Evolutionary conservation across 2,113 vertebrate genomes (phyloP), one percentile per base, ranked within the genome.

Genomic region (Vombatus ursinus): DNA sequence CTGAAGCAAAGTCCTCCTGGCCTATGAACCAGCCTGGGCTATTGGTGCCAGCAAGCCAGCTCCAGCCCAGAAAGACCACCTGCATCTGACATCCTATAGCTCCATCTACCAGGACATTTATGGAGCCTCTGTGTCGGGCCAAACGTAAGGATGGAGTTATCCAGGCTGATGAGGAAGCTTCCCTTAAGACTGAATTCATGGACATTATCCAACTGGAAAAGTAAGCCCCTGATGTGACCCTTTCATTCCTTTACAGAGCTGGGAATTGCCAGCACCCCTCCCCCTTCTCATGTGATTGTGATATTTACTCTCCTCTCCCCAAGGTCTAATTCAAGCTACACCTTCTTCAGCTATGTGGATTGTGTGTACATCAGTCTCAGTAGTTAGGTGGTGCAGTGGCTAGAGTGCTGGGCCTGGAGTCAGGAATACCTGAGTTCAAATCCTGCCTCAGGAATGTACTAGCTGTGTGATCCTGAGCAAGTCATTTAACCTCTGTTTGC

Each of bases 21-120:
- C 99, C 28, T 99, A 99, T 61, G 99, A 99, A 96, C 99, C 99
- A 0, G 99, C 99, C 44, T 99, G 99, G 99, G 99, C 99, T 97
- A 99, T 99, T 10, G 99, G 99, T 95, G 99, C 99, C 0, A 99
- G 99, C 95, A 99, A 99, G 99, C 99, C 99, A 0, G 99, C 99
- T 68, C 99, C 99, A 93, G 99, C 99, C 1, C 99, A 99, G 93
- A 99, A 99, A 99, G 99, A 99, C 99, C 97, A 97, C 98, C 94
- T 99, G 99, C 0, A 98, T 99, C 50, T 99, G 99, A 31, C 99
- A 99, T 94, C 99, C 98, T 2, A 99, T 99, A 24, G 99, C 99
- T 95, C 99, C 98, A 94, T 99, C 99, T 10, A 99, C 99, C 96
- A 99, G 99, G 96, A 99, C 96, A 99, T 99, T 98, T 99, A 99